These are phyloP conservation scores for Pica pica DNA, from an alignment of 2,113 vertebrate genomes.

Conservation along the genomic window DNA sequence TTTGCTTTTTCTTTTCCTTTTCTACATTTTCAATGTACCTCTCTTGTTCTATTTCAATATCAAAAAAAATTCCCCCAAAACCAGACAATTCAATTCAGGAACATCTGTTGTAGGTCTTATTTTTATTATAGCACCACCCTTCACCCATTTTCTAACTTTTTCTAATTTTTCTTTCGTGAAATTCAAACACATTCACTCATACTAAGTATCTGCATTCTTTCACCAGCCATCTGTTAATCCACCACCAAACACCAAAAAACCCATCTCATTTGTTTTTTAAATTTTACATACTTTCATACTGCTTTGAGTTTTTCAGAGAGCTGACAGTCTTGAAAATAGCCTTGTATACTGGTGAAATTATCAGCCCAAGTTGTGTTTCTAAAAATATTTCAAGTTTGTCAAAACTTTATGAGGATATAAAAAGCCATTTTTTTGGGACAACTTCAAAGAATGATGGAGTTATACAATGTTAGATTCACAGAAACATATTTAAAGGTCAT, in stretches of 20 bases:
- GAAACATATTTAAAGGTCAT: not conserved
- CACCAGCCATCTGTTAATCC: constrained; percentile 34
- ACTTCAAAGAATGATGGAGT: not conserved
- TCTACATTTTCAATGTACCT: not conserved
- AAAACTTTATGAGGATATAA: not conserved
- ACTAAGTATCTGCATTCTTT: constrained; percentile 6
- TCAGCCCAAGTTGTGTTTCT: not conserved
- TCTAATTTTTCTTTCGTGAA: not conserved
- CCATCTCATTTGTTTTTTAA: constrained; percentile 30
- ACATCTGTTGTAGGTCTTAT: not conserved
- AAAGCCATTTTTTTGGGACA: not conserved
- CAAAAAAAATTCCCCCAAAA: not conserved
- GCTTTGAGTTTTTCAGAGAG: constrained; percentile 8
- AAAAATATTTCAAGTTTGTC: not conserved
- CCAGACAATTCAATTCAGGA: not conserved
- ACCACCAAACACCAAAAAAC: not conserved
- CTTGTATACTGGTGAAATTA: not conserved
- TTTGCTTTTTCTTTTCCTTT: not conserved
- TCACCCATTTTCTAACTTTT: not conserved
- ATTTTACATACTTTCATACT: constrained; percentile 12
- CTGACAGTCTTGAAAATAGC: not conserved
- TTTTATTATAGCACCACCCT: not conserved
- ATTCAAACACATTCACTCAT: not conserved
- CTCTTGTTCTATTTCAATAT: not conserved
- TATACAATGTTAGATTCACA: not conserved